Conservation (phyloP, 1,140 invertebrate genomes). For the Bradynema listronoti region DNA sequence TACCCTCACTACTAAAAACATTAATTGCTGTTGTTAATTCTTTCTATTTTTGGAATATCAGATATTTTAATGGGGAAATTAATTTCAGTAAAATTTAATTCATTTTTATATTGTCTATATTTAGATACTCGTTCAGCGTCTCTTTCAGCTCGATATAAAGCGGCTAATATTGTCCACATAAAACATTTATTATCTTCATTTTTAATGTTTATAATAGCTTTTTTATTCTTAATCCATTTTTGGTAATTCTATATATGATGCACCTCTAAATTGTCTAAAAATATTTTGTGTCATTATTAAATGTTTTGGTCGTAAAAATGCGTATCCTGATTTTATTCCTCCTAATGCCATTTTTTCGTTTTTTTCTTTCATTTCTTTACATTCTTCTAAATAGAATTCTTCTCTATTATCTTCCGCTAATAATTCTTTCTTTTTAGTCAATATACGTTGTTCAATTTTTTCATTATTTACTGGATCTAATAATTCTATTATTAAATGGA, state of each 20-base stretch:
- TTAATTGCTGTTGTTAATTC: constrained; percentile 26
- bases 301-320: constrained; percentile 4
- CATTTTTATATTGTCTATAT: constrained; percentile 29
- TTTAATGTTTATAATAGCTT: constrained; percentile 37
- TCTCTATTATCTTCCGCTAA: constrained; percentile 29
- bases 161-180: constrained; percentile 27
- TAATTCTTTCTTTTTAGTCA: constrained; percentile 11
- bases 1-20: constrained; percentile 17
- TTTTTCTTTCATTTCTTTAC: constrained; percentile 26
- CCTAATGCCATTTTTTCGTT: constrained; percentile 17
- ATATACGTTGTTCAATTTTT: constrained; percentile 1
- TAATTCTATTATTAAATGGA: constrained; percentile 27
- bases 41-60: constrained; percentile 31
- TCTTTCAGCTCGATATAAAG: constrained; percentile 28
- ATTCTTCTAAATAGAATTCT: constrained; percentile 25
- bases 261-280: constrained; percentile 16
- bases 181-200: constrained; percentile 39
- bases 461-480: constrained; percentile 5
- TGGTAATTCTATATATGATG: constrained; percentile 20
- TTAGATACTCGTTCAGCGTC: constrained; percentile 27
- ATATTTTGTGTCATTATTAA: constrained; percentile 24
- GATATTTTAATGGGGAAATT: constrained; percentile 25
- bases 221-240: constrained; percentile 33
- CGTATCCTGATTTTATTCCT: constrained; percentile 28
- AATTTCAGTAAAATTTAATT: constrained; percentile 26